Conservation (phyloP, 2,113 vertebrate species). For the Oreocharis arfaki region DNA sequence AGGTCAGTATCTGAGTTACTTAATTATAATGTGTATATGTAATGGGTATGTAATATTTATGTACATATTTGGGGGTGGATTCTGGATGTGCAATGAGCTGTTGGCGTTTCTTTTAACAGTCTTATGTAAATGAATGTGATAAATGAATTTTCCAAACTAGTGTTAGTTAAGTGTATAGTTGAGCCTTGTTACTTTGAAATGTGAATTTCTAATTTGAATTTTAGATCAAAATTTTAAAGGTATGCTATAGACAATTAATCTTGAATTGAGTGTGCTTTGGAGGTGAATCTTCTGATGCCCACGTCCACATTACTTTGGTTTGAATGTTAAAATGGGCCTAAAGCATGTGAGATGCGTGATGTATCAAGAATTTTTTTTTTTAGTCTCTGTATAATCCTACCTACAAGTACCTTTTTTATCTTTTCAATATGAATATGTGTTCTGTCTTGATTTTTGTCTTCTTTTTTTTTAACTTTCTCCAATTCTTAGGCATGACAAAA, state of each 20-base stretch:
- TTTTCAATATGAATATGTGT: background rate
- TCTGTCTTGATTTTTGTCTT: background rate
- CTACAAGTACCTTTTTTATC: background rate
- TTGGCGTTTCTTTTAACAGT: background rate
- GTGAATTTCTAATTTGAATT: background rate
- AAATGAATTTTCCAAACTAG: background rate
- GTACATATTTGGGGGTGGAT: background rate
- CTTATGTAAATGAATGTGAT: background rate
- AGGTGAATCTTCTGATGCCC: background rate
- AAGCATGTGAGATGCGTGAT: background rate
- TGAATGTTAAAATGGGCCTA: background rate
- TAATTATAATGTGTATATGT: background rate
- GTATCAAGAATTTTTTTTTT: background rate
- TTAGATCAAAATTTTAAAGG: background rate
- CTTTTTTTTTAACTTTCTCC: background rate
- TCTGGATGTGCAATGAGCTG: background rate
- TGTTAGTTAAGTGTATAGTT: background rate
- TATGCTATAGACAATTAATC: background rate
- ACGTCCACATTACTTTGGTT: background rate
- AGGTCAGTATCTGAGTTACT: constrained; percentile 71
- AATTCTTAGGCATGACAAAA: constrained; percentile 76
- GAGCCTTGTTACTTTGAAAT: background rate
- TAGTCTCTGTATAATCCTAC: background rate
- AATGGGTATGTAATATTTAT: background rate
- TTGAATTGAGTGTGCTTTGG: background rate